Conservation (phyloP, 2,797 vertebrate genomes). For the Falco novaeseelandiae region DNA sequence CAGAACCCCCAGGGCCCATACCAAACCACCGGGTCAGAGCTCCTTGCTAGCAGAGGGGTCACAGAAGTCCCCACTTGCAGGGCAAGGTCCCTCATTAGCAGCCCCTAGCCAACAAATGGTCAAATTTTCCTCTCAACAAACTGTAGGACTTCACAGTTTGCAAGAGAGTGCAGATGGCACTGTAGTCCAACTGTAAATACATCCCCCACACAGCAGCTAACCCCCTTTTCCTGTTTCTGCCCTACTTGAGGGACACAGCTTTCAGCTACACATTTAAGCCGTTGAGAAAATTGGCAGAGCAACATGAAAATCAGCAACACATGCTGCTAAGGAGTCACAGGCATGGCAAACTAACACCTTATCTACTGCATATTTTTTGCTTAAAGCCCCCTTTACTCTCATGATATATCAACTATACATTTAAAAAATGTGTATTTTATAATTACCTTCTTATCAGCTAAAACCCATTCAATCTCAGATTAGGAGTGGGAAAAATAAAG, state of each 20-base stretch:
- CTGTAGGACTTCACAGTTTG: fast-evolving
- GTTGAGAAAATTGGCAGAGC: neutral
- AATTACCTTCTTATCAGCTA: neutral
- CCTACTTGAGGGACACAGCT: fast-evolving
- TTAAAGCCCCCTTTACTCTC: neutral
- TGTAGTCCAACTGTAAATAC: fast-evolving
- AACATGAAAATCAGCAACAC: neutral
- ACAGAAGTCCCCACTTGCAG: fast-evolving
- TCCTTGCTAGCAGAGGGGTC: fast-evolving
- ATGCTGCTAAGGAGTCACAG: neutral
- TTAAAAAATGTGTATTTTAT: neutral
- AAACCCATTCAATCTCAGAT: neutral
- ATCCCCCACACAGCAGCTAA: fast-evolving
- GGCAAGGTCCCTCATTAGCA: fast-evolving
- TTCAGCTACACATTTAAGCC: neutral
- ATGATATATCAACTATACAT: neutral
- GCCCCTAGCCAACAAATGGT: fast-evolving
- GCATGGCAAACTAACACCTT: neutral
- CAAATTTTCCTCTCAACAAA: neutral
- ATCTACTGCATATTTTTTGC: neutral
- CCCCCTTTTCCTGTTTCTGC: fast-evolving
- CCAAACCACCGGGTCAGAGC: neutral
- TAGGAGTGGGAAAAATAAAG: neutral
- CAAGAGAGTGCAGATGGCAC: fast-evolving
- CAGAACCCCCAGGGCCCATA: neutral